Conservation (phyloP, 2,888 invertebrate genomes). For the Augiades crinisus region DNA sequence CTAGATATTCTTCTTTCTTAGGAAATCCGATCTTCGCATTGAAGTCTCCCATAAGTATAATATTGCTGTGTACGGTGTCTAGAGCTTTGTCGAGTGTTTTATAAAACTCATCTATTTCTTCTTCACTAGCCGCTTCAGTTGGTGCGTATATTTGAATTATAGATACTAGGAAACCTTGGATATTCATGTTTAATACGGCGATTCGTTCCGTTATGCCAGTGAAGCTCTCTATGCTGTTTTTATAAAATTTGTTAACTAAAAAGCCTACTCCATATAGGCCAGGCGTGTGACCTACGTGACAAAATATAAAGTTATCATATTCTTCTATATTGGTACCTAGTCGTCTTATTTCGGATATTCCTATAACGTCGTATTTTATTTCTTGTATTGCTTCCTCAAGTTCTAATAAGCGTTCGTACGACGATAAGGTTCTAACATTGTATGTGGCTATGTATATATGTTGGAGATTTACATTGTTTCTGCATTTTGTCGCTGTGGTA, state of each 20-base stretch:
- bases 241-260: slow-evolving; percentile 32
- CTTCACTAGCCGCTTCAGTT: slow-evolving; percentile 26
- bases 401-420: slow-evolving; percentile 21
- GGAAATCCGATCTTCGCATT: no score
- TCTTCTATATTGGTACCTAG: slow-evolving; percentile 35
- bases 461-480: no score
- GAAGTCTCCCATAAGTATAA: slow-evolving; percentile 31
- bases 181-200: no score
- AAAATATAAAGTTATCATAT: slow-evolving; percentile 33
- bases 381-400: slow-evolving; percentile 24
- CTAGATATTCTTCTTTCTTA: slow-evolving; percentile 28
- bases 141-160: no score
- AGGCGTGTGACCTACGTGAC: slow-evolving; percentile 33
- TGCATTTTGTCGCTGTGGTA: not conserved
- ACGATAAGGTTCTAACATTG: slow-evolving; percentile 27
- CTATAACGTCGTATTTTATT: slow-evolving; percentile 28
- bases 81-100: slow-evolving; percentile 25
- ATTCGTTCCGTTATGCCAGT: no score
- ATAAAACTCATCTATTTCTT: slow-evolving; percentile 31
- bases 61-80: slow-evolving; percentile 24
- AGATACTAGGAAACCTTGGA: no score
- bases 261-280: slow-evolving; percentile 30
- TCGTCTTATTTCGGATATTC: slow-evolving; percentile 24
- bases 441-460: slow-evolving; percentile 21
- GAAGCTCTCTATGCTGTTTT: no score